Evolutionary conservation across 2,113 vertebrate genomes (phyloP).

Genomic region (Ammodramus savannarum): DNA sequence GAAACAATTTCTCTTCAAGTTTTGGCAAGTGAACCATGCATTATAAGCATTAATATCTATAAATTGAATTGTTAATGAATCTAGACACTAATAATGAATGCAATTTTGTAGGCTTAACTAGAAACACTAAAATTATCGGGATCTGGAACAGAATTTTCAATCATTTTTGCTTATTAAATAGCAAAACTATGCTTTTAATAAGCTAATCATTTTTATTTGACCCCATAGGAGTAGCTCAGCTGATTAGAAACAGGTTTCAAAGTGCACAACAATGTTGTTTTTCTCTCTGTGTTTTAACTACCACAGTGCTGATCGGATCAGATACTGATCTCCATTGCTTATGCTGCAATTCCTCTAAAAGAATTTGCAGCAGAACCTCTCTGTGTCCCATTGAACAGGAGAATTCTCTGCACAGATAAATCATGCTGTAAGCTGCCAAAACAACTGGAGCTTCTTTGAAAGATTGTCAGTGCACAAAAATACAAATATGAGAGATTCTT

Average conservation of each 20-base stretch:
- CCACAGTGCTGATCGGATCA: constrained; percentile 60
- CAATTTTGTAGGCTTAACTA: constrained; percentile 83
- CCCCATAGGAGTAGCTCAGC: constrained; percentile 78
- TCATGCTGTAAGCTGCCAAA: background rate
- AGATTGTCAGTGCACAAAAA: background rate
- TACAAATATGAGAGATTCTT: background rate
- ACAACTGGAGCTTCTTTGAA: background rate
- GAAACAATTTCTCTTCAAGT: constrained; percentile 86
- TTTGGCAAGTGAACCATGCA: constrained; percentile 83
- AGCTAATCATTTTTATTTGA: constrained; percentile 84
- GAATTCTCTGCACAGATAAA: background rate
- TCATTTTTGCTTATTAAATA: constrained; percentile 85
- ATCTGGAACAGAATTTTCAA: constrained; percentile 81
- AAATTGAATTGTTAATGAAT: constrained; percentile 88
- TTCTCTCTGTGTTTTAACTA: constrained; percentile 71
- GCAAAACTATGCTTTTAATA: constrained; percentile 83
- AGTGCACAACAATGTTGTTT: constrained; percentile 75
- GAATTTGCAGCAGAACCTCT: background rate
- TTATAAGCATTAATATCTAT: constrained; percentile 86
- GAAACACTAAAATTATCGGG: constrained; percentile 83
- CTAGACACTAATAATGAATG: constrained; percentile 85
- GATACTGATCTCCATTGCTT: constrained; percentile 42
- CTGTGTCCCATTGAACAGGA: background rate
- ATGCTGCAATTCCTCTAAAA: constrained; percentile 11
- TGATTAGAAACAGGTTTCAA: constrained; percentile 80